Conservation (phyloP, 1,140 invertebrate genomes). For the Nautilus pompilius region DNA sequence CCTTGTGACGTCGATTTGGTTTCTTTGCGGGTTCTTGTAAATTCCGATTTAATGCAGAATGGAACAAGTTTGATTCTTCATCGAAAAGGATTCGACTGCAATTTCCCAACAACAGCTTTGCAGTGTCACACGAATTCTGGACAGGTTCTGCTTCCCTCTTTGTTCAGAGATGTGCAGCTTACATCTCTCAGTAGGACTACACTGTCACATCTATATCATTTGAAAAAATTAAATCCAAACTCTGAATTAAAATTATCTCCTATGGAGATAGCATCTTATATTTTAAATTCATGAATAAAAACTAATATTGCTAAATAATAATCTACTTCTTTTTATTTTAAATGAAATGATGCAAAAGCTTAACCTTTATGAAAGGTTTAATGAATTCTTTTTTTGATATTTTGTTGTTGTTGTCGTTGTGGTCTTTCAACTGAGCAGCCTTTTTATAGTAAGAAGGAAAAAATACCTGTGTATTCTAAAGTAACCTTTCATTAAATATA, state of each 20-base stretch:
- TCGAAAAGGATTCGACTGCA: constrained; percentile 36
- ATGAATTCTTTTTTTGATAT: no score
- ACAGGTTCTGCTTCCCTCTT: constrained; percentile 11
- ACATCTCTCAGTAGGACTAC: constrained; percentile 32
- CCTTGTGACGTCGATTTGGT: constrained; percentile 40
- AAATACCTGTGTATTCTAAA: no score
- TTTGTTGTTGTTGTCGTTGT: no score
- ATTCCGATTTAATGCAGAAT: constrained; percentile 32
- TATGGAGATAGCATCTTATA: constrained; percentile 29
- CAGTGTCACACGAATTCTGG: constrained; percentile 14
- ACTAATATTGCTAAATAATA: no score
- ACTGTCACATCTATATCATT: constrained; percentile 36
- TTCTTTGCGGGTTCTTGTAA: constrained; percentile 34
- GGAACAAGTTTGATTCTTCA: constrained; percentile 41
- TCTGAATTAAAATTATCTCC: constrained; percentile 19
- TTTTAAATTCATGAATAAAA: background rate
- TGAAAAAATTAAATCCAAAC: constrained; percentile 10
- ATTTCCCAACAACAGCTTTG: constrained; percentile 18
- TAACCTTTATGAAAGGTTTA: no score
- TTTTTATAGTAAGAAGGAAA: no score
- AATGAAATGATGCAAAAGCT: no score
- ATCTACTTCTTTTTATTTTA: no score
- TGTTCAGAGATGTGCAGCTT: constrained; percentile 30
- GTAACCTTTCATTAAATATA: no score
- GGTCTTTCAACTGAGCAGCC: no score